Percentiles rank a stretch among this genome's conserved stretches.
These are phyloP conservation scores for Heliothis virescens DNA, from an alignment of 1,140 invertebrate genomes.

Conservation along the genomic window DNA sequence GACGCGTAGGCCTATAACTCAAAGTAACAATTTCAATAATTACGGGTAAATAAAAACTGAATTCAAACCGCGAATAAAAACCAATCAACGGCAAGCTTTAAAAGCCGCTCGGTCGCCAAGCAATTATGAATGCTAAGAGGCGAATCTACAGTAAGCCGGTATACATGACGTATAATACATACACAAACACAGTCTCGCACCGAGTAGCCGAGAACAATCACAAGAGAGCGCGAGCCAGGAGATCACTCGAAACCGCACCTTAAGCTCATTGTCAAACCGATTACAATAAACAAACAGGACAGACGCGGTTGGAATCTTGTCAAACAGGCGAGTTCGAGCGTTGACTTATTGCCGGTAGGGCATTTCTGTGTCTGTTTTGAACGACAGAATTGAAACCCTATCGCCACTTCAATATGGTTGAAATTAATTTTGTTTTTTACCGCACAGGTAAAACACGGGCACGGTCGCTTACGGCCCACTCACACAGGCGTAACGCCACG, in stretches of 20 bases:
- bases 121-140: constrained; percentile 83
- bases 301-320: constrained; percentile 86
- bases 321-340: constrained; percentile 85
- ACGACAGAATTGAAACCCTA: constrained; percentile 61
- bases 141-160: constrained; percentile 83
- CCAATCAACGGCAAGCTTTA: constrained; percentile 79
- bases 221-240: constrained; percentile 75
- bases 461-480: constrained; percentile 77
- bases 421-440: constrained; percentile 48
- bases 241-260: constrained; percentile 86
- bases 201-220: constrained; percentile 82
- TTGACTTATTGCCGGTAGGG: constrained; percentile 86
- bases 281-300: constrained; percentile 86
- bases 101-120: constrained; percentile 79
- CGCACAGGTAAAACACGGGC: constrained; percentile 84
- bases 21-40: constrained; percentile 33
- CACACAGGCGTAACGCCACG: constrained; percentile 73
- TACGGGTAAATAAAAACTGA: constrained; percentile 46
- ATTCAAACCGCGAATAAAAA: constrained; percentile 58
- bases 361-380: constrained; percentile 71
- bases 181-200: constrained; percentile 76
- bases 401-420: constrained; percentile 48
- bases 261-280: constrained; percentile 86
- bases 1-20: constrained; percentile 23
- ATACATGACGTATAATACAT: constrained; percentile 84